Conservation (phyloP, 2,888 invertebrate species). For the Cloeon dipterum region DNA sequence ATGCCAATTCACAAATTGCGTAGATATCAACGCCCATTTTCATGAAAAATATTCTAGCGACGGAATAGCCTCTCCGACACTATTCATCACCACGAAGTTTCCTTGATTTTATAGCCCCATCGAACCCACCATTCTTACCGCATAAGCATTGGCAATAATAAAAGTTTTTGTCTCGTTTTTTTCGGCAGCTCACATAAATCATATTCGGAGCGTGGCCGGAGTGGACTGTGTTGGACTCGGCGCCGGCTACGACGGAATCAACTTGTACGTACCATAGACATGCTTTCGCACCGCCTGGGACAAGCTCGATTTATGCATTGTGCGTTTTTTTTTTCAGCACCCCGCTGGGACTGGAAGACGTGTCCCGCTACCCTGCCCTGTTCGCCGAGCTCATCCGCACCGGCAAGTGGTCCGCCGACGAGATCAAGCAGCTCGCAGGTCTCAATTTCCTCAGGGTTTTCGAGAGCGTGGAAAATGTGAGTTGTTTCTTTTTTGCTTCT, state of each 20-base stretch:
- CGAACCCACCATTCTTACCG: no score
- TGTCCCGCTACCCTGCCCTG: constrained; percentile 51
- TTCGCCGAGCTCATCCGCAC: constrained; percentile 43
- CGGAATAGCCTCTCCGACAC: no score
- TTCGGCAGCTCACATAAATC: constrained; percentile 58
- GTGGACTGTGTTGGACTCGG: constrained; percentile 72
- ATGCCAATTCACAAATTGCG: no score
- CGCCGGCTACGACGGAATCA: constrained; percentile 63
- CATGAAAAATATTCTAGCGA: no score
- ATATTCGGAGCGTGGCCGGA: constrained; percentile 59
- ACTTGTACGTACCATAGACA: constrained; percentile 29
- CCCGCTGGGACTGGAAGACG: constrained; percentile 59
- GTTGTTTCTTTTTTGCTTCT: no score
- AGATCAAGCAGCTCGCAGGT: constrained; percentile 53
- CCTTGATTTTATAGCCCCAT: not conserved
- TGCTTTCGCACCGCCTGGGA: no score
- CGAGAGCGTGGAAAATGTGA: constrained; percentile 38
- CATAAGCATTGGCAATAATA: not conserved
- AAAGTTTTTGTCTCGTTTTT: not conserved
- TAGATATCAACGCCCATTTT: no score
- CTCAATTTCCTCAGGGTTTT: constrained; percentile 50
- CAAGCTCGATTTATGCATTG: not conserved
- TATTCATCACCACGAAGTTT: no score
- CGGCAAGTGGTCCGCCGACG: constrained; percentile 43
- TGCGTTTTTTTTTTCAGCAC: constrained; percentile 27